phyloP scores from a whole-genome alignment of 2,113 vertebrate genomes.

The Shinisaurus crocodilurus region DNA sequence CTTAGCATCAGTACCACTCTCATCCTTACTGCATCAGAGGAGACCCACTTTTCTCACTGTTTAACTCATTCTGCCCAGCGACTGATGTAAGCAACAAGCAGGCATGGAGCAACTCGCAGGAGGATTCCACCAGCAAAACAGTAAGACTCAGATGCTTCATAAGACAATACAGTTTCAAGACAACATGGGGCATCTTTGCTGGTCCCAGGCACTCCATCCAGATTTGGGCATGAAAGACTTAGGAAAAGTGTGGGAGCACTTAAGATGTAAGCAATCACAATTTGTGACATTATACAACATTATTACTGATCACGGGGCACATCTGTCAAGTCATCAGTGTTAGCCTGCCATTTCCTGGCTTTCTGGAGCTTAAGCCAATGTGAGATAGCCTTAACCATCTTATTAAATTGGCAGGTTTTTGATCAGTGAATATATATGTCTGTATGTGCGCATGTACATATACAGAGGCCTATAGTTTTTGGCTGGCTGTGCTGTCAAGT shows the following conservation, averaged over 20 bases:
- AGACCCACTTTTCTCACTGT: no score
- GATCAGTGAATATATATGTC: neutral
- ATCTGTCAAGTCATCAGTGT: no score
- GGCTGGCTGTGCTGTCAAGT: no score
- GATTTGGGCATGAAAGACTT: neutral
- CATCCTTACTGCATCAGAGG: neutral
- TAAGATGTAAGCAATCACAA: neutral
- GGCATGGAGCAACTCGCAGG: neutral
- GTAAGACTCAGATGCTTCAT: neutral
- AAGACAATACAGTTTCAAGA: neutral
- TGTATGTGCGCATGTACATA: no score
- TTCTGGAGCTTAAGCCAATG: neutral
- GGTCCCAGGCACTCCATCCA: neutral
- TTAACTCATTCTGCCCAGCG: neutral
- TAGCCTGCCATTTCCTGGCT: neutral
- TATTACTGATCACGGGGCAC: neutral
- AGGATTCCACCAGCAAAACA: neutral
- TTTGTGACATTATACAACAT: neutral
- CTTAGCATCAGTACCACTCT: neutral
- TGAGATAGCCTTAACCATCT: neutral
- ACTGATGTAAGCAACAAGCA: neutral
- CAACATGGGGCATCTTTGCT: neutral
- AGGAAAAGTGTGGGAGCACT: neutral
- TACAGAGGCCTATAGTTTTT: neutral
- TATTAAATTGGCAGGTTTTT: neutral